Conservation (phyloP, 2,888 invertebrate species). For the Aleiodes testaceus region DNA sequence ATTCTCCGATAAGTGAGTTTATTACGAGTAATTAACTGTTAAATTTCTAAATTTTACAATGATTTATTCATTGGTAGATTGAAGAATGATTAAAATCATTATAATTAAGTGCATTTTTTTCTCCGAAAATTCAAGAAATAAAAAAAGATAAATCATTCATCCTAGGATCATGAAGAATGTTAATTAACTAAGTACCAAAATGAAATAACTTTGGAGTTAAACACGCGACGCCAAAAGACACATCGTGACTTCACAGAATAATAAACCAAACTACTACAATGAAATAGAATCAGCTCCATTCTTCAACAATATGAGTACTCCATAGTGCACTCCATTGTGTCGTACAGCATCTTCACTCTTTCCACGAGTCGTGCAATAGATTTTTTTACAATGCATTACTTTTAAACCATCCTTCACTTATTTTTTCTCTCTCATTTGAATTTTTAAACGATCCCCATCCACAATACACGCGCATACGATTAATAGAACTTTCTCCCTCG, state of each 20-base stretch:
- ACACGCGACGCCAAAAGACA: constrained; percentile 11
- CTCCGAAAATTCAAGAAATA: no score
- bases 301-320: constrained; percentile 40
- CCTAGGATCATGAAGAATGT: not conserved
- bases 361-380: constrained; percentile 25
- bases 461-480: constrained; percentile 55
- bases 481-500: constrained; percentile 57
- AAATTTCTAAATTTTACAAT: not conserved
- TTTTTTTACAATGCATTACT: constrained; percentile 22
- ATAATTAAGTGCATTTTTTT: no score
- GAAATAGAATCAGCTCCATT: constrained; percentile 26
- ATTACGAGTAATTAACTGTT: not conserved
- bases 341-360: constrained; percentile 44
- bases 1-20: constrained; percentile 32
- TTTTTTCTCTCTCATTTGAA: constrained; percentile 39
- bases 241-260: constrained; percentile 20
- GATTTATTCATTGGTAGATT: not conserved
- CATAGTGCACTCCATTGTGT: constrained; percentile 41
- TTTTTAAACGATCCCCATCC: constrained; percentile 40
- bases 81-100: not conserved
- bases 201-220: constrained; percentile 22
- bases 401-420: constrained; percentile 25
- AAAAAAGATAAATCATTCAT: no score
- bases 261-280: constrained; percentile 12
- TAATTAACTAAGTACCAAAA: not conserved